phyloP scores from a whole-genome alignment of 2,113 vertebrate genomes.

The Catagonus wagneri region DNA sequence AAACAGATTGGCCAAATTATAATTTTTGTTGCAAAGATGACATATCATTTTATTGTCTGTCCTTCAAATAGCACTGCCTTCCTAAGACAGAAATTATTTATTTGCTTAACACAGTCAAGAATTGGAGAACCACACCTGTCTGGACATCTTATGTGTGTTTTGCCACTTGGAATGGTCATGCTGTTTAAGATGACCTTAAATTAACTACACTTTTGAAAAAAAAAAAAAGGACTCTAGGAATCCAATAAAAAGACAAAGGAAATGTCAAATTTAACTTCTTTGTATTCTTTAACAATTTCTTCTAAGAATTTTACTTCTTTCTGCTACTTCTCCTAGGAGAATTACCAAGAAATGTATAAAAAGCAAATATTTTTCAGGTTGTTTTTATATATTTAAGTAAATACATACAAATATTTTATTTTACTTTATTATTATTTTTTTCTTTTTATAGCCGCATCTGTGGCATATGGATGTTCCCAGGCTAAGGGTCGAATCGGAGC shows the following conservation, averaged over 20 bases:
- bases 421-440: no score
- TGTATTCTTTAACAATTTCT: not conserved
- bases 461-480: no score
- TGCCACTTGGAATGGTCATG: not conserved
- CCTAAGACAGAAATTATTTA: not conserved
- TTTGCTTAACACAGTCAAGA: not conserved
- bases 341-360: not conserved
- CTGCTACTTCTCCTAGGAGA: not conserved
- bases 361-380: not conserved
- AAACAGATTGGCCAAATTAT: not conserved
- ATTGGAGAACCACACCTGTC: not conserved
- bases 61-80: not conserved
- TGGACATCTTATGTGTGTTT: not conserved
- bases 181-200: not conserved
- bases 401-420: no score
- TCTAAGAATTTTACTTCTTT: constrained; percentile 1
- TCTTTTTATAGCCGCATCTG: no score
- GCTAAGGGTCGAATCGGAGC: no score
- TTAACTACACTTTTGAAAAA: not conserved
- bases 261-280: not conserved
- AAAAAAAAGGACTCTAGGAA: not conserved
- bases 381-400: not conserved
- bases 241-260: not conserved
- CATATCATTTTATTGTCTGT: not conserved
- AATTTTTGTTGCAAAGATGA: not conserved